phyloP scores from a whole-genome alignment of 2,888 invertebrate species.

The Antheraea yamamai region DNA sequence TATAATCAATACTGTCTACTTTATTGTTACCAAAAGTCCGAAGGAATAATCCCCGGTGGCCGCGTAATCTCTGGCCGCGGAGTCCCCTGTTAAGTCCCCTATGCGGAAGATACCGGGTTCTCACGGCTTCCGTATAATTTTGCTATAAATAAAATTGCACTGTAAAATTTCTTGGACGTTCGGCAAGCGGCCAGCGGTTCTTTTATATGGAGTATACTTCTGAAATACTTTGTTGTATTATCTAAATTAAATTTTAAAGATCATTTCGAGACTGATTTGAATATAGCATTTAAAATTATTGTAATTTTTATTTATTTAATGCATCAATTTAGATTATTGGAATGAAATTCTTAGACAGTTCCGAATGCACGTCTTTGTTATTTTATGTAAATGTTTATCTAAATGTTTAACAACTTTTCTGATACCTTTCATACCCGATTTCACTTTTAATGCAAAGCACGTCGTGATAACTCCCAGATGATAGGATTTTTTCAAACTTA shows the following conservation, averaged over 20 bases:
- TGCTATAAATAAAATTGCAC: slow-evolving; percentile 76
- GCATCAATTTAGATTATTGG: neutral
- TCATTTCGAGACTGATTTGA: neutral
- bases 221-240: neutral
- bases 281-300: neutral
- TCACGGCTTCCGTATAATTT: slow-evolving; percentile 75
- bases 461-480: too few relatives aligned
- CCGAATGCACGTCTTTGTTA: neutral
- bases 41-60: slow-evolving; percentile 14
- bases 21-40: neutral
- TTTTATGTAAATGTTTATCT: neutral
- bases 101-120: slow-evolving; percentile 48
- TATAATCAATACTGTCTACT: slow-evolving; percentile 6
- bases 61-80: slow-evolving; percentile 26
- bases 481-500: too few relatives aligned
- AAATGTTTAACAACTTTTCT: neutral
- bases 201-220: slow-evolving; percentile 16
- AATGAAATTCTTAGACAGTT: neutral
- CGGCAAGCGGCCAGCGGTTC: slow-evolving; percentile 14
- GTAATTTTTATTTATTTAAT: neutral
- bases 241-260: neutral
- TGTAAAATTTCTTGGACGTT: slow-evolving; percentile 71
- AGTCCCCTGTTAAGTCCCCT: slow-evolving; percentile 32
- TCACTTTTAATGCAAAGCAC: too few relatives aligned
- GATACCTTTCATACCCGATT: too few relatives aligned